Base-by-base conservation (phyloP, 2,797 vertebrate genomes). In the Enteromius paludinosus region DNA sequence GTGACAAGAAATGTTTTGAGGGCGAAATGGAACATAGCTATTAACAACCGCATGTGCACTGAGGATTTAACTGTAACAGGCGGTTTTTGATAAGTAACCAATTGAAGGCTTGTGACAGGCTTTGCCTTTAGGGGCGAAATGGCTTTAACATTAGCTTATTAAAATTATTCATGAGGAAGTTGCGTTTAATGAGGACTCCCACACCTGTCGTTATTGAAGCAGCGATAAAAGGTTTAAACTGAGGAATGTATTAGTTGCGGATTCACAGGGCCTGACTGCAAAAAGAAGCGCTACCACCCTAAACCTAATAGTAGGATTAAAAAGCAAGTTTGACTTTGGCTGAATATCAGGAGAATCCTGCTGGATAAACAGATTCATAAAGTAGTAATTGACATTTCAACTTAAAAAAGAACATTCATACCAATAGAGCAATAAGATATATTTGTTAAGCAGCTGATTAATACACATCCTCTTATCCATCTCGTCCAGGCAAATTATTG, bases 161-260 rank as follows among this genome's bases (percentile, higher is more conserved):
- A 62, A 81, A 85, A 78, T 81, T 85, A 86, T 85, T 79, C 72
- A 86, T 83, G 85, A 84, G 74, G 52, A 73, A 62, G 64, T 68
- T 76, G 18, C 30, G 38, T n/a, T 61, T 82, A 84, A 84, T 83
- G 82, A 82, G 79, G 41, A 69, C 77, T 84, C 84, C 76, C 80
- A 79, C 82, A 85, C 79, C 82, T 84, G 76, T 82, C 72, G 38
- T 82, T 73, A 82, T 54, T 75, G 61, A 84, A 49, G 66, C 33
- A 76, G 79, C 23, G 79, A 87, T 83, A 77, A 86, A 86, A 84
- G 56, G 76, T 84, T 86, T 84, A 85, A 85, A 87, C 17, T 25
- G 45, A 84, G 78, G 79, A 83, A 83, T 64, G 52, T 49, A 65
- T 61, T 74, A 66, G 59, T 72, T 49, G 20, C 6, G n/a, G 54